These are phyloP conservation scores for Conopomorpha cramerella DNA, from an alignment of 1,140 invertebrate genomes.

Conservation along the genomic window DNA sequence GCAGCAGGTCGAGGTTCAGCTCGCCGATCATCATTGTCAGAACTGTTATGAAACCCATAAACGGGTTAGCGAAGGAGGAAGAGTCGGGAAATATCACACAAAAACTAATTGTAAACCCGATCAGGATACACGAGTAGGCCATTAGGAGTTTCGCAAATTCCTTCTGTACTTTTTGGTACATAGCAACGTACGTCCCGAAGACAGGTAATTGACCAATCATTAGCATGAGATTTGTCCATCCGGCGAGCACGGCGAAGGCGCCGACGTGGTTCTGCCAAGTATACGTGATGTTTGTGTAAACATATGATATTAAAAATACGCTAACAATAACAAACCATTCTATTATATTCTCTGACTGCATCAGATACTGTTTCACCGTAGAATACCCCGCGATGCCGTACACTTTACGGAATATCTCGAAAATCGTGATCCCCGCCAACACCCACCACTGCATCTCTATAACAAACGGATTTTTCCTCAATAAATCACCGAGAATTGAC, in stretches of 20 bases:
- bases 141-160: constrained; percentile 83
- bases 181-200: constrained; percentile 85
- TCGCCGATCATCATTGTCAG: constrained; percentile 91
- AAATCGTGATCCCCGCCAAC: constrained; percentile 71
- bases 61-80: constrained; percentile 76
- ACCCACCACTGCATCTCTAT: constrained; percentile 81
- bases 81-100: constrained; percentile 84
- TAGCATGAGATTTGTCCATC: constrained; percentile 86
- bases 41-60: constrained; percentile 80
- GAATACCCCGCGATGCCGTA: constrained; percentile 78
- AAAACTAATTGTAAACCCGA: constrained; percentile 85
- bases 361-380: constrained; percentile 76
- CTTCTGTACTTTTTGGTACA: constrained; percentile 83
- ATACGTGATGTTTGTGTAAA: constrained; percentile 76
- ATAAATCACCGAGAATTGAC: constrained; percentile 71
- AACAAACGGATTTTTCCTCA: constrained; percentile 71
- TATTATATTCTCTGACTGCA: constrained; percentile 81
- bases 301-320: constrained; percentile 79
- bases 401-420: constrained; percentile 77
- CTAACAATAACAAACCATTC: constrained; percentile 84
- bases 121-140: constrained; percentile 81
- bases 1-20: constrained; percentile 70
- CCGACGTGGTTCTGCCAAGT: constrained; percentile 83
- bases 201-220: constrained; percentile 85
- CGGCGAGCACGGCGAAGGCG: constrained; percentile 80